phyloP scores from a whole-genome alignment of 2,888 invertebrate genomes.

The Andrena fulva region DNA sequence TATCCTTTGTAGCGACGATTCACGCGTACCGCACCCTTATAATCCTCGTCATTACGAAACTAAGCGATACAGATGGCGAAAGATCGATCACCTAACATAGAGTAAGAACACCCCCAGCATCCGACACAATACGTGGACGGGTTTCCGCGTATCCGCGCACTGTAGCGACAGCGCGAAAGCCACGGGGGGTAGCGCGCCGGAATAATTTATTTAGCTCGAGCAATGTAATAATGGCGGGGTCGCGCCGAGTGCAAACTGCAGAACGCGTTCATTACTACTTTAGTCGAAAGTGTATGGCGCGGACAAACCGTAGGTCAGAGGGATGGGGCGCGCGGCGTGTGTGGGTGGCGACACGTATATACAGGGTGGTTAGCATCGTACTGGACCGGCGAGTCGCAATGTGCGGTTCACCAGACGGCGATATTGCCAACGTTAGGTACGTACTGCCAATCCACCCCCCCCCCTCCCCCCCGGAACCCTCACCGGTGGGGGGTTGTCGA shows the following conservation, averaged over 20 bases:
- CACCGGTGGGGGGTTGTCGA: neutral
- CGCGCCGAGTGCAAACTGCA: conserved; percentile 70
- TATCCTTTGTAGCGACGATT: too few species aligned
- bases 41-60: neutral
- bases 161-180: conserved; percentile 50
- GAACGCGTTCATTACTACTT: conserved; percentile 77
- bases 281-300: conserved; percentile 63
- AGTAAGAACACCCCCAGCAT: conserved; percentile 31
- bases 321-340: conserved; percentile 13
- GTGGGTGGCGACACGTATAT: conserved; percentile 38
- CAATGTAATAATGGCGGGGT: conserved; percentile 78
- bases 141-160: conserved; percentile 8
- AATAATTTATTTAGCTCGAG: conserved; percentile 80
- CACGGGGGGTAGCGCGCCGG: conserved; percentile 59
- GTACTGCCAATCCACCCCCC: conserved; percentile 18
- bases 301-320: conserved; percentile 49
- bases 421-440: conserved; percentile 64
- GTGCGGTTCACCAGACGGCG: conserved; percentile 65
- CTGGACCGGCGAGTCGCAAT: conserved; percentile 58
- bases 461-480: conserved; percentile 14
- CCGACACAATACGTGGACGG: conserved; percentile 21
- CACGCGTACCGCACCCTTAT: too few species aligned
- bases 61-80: conserved; percentile 10
- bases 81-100: conserved; percentile 1
- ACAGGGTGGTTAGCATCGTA: conserved; percentile 58